phyloP scores from a whole-genome alignment of 2,113 vertebrate genomes.

The Pontoporia blainvillei region DNA sequence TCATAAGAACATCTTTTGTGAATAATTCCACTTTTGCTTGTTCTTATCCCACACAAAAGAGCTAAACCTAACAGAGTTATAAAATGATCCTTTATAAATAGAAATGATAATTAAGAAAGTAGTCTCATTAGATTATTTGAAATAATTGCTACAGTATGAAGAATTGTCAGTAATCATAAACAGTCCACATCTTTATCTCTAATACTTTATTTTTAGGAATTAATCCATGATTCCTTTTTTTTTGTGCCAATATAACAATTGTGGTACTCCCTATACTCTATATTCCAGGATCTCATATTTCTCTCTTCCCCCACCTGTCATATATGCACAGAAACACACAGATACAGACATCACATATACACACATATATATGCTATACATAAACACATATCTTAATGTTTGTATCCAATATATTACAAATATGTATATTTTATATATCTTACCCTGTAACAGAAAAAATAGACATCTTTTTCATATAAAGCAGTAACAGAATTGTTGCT shows the following conservation, averaged over 20 bases:
- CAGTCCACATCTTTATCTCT: background rate
- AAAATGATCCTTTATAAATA: constrained; percentile 7
- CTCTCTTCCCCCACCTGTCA: background rate
- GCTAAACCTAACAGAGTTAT: background rate
- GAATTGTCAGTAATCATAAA: background rate
- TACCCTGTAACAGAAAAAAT: background rate
- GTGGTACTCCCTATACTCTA: background rate
- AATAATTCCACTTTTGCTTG: constrained; percentile 11
- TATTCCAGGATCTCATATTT: background rate
- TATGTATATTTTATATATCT: background rate
- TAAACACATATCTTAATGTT: background rate
- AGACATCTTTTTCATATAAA: background rate
- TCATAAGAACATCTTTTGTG: background rate
- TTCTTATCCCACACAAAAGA: background rate
- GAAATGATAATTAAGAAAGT: background rate
- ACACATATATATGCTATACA: background rate
- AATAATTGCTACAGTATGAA: background rate
- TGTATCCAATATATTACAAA: background rate
- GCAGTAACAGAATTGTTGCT: background rate
- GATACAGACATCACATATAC: background rate
- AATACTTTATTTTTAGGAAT: background rate
- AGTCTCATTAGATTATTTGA: background rate
- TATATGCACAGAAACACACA: background rate
- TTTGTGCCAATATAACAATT: background rate
- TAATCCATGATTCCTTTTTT: background rate